Percentiles rank a stretch among this genome's conserved stretches.
These are phyloP conservation scores for Holocentrus rufus DNA, from an alignment of 2,797 vertebrate species.

Conservation along the genomic window DNA sequence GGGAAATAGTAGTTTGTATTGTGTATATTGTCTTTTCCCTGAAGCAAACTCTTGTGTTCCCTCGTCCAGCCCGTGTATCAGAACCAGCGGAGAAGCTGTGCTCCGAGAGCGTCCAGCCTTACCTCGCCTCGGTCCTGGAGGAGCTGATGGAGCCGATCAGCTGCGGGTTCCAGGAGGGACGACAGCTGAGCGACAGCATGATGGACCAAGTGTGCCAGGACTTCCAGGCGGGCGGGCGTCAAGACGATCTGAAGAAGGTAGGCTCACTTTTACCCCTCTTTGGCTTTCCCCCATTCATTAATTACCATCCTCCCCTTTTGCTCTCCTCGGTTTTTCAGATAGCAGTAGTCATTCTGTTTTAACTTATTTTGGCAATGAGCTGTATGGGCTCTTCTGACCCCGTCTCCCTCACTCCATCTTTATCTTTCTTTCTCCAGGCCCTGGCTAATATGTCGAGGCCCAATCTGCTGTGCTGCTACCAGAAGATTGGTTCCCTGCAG, in stretches of 20 bases:
- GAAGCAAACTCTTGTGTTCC: not conserved
- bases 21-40: not conserved
- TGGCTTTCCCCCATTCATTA: not conserved
- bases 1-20: too few species aligned
- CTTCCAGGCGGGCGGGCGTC: conserved; percentile 73
- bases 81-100: conserved; percentile 84
- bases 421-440: conserved; percentile 69
- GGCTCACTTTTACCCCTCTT: not conserved
- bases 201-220: conserved; percentile 85
- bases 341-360: not conserved
- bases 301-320: not conserved
- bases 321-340: not conserved
- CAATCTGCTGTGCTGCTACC: conserved; percentile 87
- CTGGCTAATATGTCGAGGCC: conserved; percentile 78
- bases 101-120: conserved; percentile 84
- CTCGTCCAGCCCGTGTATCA: conserved; percentile 79
- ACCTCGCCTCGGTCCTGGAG: conserved; percentile 87
- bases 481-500: conserved; percentile 83
- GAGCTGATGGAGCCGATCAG: conserved; percentile 93
- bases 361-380: too few species aligned
- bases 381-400: not conserved
- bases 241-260: conserved; percentile 83
- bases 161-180: conserved; percentile 86
- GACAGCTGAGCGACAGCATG: conserved; percentile 81
- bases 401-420: not conserved